These are phyloP conservation scores for Rhagophthalmus giganteus DNA, from an alignment of 2,888 invertebrate species.

Conservation along the genomic window DNA sequence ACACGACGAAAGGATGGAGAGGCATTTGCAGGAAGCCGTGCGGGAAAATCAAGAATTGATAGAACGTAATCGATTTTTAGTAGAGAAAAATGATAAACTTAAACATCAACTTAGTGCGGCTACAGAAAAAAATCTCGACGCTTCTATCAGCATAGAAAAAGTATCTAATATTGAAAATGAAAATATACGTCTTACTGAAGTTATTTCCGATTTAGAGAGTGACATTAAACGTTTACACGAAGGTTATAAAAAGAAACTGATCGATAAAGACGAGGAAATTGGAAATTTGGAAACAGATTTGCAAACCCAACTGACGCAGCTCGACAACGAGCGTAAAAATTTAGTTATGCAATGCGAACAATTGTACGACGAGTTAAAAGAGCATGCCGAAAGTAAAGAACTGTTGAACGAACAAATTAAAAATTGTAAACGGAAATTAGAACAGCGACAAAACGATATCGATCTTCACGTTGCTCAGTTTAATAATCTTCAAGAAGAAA, in stretches of 20 bases:
- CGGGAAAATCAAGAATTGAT: conserved; percentile 61
- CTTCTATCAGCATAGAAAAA: conserved; percentile 47
- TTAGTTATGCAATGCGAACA: conserved; percentile 50
- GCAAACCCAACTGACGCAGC: conserved; percentile 51
- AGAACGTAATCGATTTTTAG: conserved; percentile 59
- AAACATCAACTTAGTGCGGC: conserved; percentile 25
- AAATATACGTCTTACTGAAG: conserved; percentile 56
- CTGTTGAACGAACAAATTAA: conserved; percentile 35
- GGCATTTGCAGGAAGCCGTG: conserved; percentile 62
- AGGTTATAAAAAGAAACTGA: conserved; percentile 53
- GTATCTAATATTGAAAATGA: conserved; percentile 57
- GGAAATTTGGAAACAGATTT: conserved; percentile 60
- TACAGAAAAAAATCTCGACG: conserved; percentile 23
- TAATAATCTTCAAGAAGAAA: conserved; percentile 29
- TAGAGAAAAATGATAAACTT: conserved; percentile 27
- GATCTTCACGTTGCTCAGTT: conserved; percentile 11
- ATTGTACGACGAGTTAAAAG: conserved; percentile 54
- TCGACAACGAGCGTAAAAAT: conserved; percentile 48
- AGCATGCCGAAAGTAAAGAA: conserved; percentile 35
- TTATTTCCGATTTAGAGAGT: conserved; percentile 57
- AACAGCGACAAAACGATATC: conserved; percentile 27
- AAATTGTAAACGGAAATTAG: conserved; percentile 34
- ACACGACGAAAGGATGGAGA: conserved; percentile 65
- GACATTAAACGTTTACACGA: conserved; percentile 56
- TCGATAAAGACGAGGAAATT: conserved; percentile 54